Evolutionary conservation across 2,888 invertebrate species (phyloP).

Genomic region (Tanypteryx hageni): DNA sequence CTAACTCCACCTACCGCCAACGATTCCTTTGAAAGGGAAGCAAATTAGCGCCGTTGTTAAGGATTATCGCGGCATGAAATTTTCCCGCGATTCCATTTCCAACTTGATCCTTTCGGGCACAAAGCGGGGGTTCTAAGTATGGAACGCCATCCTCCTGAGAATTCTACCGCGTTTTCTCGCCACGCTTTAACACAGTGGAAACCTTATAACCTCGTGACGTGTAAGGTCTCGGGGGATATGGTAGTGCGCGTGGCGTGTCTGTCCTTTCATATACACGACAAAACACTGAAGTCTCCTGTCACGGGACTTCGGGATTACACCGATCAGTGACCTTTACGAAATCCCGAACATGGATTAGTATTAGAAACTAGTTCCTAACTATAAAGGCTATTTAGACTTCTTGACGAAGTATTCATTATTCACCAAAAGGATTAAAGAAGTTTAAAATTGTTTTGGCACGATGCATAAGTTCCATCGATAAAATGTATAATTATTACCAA

Average conservation of each 20-base stretch:
- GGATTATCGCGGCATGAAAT: background rate
- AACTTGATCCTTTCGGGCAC: background rate
- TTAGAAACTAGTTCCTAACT: no score
- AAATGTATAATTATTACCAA: no score
- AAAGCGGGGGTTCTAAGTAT: background rate
- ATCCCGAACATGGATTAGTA: no score
- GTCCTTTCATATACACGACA: background rate
- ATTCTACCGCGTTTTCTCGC: background rate
- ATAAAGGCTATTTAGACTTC: no score
- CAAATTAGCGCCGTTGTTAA: background rate
- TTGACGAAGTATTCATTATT: no score
- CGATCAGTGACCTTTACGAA: no score
- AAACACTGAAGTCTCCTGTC: no score
- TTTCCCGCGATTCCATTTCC: background rate
- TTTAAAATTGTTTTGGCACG: no score
- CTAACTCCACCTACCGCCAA: slow-evolving; percentile 1
- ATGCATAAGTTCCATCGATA: no score
- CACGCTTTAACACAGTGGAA: background rate
- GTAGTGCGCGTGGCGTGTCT: background rate
- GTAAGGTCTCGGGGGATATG: background rate
- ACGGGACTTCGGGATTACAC: no score
- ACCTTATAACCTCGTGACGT: background rate
- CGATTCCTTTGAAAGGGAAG: background rate
- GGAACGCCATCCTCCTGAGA: background rate
- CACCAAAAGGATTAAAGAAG: no score